phyloP scores from a whole-genome alignment of 2,113 vertebrate species.

The Alosa alosa region DNA sequence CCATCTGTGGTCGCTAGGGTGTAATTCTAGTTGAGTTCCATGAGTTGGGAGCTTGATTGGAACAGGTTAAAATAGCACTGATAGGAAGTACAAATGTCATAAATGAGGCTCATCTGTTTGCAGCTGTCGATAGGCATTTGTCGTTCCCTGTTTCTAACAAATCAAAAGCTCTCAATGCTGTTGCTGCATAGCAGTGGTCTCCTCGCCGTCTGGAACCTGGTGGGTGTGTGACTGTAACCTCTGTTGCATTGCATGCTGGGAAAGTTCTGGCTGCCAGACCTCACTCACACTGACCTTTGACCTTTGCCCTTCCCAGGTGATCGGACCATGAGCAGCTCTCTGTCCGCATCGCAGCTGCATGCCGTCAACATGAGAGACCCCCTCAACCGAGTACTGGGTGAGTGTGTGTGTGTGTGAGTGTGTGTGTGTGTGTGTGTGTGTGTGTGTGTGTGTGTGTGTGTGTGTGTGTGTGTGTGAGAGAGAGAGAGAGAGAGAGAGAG shows the following conservation, averaged over 20 bases:
- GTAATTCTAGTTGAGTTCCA: too few relatives aligned
- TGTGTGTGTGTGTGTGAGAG: too few relatives aligned
- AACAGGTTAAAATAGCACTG: too few relatives aligned
- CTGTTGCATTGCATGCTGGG: not conserved
- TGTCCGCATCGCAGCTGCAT: constrained; percentile 95
- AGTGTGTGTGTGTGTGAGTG: constrained; percentile 46
- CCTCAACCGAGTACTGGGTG: constrained; percentile 90
- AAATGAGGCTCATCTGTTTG: not conserved
- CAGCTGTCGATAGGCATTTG: not conserved
- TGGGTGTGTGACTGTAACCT: not conserved
- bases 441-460: too few relatives aligned
- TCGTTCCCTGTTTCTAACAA: not conserved
- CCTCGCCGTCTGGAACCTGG: not conserved
- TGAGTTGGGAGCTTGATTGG: too few relatives aligned
- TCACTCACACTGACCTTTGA: not conserved
- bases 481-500: too few relatives aligned
- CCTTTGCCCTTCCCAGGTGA: constrained; percentile 67
- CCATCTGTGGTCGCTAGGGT: too few relatives aligned
- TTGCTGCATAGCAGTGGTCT: not conserved
- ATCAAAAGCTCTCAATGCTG: not conserved
- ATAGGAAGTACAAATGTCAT: not conserved
- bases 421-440: too few relatives aligned
- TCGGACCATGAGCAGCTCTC: constrained; percentile 91
- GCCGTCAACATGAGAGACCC: constrained; percentile 96
- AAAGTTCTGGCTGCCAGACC: not conserved